Base-by-base conservation (phyloP, 64 coral and sea anemone species). In the Hydrozoanthus tunicans region DNA sequence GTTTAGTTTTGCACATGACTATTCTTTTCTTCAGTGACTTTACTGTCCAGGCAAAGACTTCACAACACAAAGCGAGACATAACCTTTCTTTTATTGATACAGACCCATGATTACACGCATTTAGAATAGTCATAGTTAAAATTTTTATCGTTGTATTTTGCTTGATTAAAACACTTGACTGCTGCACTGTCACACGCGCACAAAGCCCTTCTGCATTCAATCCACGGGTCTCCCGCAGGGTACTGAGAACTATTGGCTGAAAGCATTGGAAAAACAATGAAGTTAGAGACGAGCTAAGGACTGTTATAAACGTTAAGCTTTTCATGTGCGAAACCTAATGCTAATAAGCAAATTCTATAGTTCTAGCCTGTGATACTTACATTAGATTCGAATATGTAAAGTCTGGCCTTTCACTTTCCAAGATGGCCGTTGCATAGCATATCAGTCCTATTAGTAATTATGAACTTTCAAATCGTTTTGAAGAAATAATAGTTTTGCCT, bases 51-150 rank as follows among this genome's bases (percentile, higher is more conserved):
- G 32, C 32, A 43, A 43, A 43, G 32, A 43, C 32, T 43, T 43
- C 32, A 43, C 32, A 43, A 43, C 32, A 43, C 32, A 43, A 43
- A 43, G 32, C 32, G 32, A 43, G 10, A 11, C 64, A 66, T 66
- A 66, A 1, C 17, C 17, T 56, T 23, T 56, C 13, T 6, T 79
- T 58, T 79, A 58, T 58, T 79, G 15, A 79, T 17, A 79, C 51
- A 79, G 53, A 58, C 14, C 59, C 59, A 43, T 43, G 32, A 25
- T 82, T 43, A 82, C 51, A 65, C 60, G 52, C 80, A 82, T 27
- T 66, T 82, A 64, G 80, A 82, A 82, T 15, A 82, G 15, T 82
- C 80, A 14, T 82, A 43, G 51, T 82, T 65, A 82, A 82, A 82
- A 14, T 82, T 43, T 64, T 63, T 52, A 9, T 27, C 15, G 24